Conservation (phyloP, 2,797 vertebrate species). For the Carapus acus region DNA sequence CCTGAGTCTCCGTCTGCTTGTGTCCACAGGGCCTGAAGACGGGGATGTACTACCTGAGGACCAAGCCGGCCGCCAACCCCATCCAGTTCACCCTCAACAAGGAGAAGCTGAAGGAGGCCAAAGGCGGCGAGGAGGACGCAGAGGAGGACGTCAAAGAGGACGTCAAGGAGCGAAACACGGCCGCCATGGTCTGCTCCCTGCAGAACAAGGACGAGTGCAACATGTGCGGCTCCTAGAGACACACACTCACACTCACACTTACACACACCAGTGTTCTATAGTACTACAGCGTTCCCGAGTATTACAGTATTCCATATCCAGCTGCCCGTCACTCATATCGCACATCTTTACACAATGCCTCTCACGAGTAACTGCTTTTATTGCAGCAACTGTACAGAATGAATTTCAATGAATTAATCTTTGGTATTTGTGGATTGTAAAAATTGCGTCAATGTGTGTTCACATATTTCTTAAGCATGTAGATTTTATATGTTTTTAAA, state of each 20-base stretch:
- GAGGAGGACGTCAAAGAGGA: constrained; percentile 72
- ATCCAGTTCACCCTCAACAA: constrained; percentile 98
- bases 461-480: too few species aligned
- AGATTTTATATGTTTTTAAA: too few species aligned
- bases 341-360: too few species aligned
- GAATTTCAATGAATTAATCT: constrained; percentile 15
- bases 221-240: constrained; percentile 95
- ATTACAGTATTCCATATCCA: too few species aligned
- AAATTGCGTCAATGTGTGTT: too few species aligned
- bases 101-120: constrained; percentile 82
- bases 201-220: constrained; percentile 90
- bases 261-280: too few species aligned
- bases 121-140: constrained; percentile 36
- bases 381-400: constrained; percentile 33
- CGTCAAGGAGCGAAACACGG: constrained; percentile 81
- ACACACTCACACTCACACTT: too few species aligned
- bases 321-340: too few species aligned
- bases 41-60: constrained; percentile 95
- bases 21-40: constrained; percentile 84
- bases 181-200: constrained; percentile 91
- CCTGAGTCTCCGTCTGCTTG: not conserved
- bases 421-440: not conserved
- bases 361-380: not conserved
- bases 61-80: constrained; percentile 91
- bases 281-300: too few species aligned